A percentile compares a stretch with the other conserved stretches of the same genome.
These are phyloP conservation scores for Drosophila saltans DNA, from an alignment of 1,140 invertebrate genomes.

Conservation along the genomic window DNA sequence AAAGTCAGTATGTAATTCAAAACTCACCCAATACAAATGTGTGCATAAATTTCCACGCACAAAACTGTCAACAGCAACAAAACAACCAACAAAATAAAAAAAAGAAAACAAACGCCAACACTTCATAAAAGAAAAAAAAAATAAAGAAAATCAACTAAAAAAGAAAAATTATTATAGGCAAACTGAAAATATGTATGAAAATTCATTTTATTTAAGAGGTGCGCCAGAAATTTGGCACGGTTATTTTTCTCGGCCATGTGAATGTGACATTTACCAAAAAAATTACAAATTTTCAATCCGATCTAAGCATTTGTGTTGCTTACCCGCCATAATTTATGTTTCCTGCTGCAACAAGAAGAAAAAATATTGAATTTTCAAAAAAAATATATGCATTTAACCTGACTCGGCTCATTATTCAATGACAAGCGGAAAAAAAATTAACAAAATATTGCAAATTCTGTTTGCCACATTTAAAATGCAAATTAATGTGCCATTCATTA, in stretches of 20 bases:
- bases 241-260: constrained; percentile 43
- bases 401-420: constrained; percentile 59
- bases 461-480: constrained; percentile 58
- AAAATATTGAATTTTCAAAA: neutral
- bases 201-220: constrained; percentile 41
- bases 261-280: constrained; percentile 60
- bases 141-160: no score
- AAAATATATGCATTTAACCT: constrained; percentile 17
- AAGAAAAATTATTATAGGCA: neutral
- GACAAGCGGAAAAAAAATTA: constrained; percentile 35
- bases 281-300: constrained; percentile 42
- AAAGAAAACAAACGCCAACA: constrained; percentile 37
- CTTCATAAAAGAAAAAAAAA: constrained; percentile 8
- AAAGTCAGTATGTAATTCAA: constrained; percentile 26
- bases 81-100: constrained; percentile 14
- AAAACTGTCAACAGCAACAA: constrained; percentile 47
- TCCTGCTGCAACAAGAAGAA: constrained; percentile 29
- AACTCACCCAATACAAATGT: constrained; percentile 39
- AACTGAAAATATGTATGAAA: constrained; percentile 41
- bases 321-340: constrained; percentile 51
- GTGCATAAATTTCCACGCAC: constrained; percentile 56
- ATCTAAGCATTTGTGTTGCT: constrained; percentile 25
- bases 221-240: constrained; percentile 54
- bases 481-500: constrained; percentile 71
- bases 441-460: constrained; percentile 7